Percentiles rank a stretch among this genome's conserved stretches.
phyloP scores from a whole-genome alignment of 2,797 vertebrate species.

The Scarus forsteni region DNA sequence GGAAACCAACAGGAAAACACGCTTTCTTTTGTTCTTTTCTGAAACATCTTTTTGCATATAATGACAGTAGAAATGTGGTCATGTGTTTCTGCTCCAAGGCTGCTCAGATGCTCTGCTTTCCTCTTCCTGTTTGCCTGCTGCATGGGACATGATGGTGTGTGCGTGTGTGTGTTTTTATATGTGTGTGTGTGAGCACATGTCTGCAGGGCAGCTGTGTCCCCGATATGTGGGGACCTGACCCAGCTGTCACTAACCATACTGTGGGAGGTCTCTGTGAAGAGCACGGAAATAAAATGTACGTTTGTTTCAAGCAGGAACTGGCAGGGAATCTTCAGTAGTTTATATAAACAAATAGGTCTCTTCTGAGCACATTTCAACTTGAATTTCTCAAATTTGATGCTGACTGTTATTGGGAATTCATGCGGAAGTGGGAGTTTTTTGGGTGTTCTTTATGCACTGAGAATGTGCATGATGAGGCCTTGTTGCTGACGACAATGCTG shows the following conservation, averaged over 20 bases:
- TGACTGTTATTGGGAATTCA: slow-evolving; percentile 22
- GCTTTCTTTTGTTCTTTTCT: slow-evolving; percentile 29
- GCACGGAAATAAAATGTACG: slow-evolving; percentile 66
- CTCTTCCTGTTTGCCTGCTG: slow-evolving; percentile 69
- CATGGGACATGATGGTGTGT: slow-evolving; percentile 38
- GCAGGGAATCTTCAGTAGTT: slow-evolving; percentile 66
- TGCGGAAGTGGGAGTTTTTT: background rate
- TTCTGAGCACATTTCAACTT: slow-evolving; percentile 38
- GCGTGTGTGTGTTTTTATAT: slow-evolving; percentile 35
- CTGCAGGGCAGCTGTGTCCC: slow-evolving; percentile 87
- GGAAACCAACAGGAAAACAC: slow-evolving; percentile 15
- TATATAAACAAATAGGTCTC: slow-evolving; percentile 64
- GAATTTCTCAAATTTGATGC: slow-evolving; percentile 37
- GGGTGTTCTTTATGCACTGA: background rate
- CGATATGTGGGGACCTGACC: slow-evolving; percentile 86
- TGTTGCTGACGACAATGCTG: background rate
- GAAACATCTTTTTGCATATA: slow-evolving; percentile 47
- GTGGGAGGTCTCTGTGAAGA: slow-evolving; percentile 68
- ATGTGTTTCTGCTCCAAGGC: slow-evolving; percentile 61
- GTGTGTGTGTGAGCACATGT: slow-evolving; percentile 67
- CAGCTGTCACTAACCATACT: slow-evolving; percentile 84
- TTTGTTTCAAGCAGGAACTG: slow-evolving; percentile 69
- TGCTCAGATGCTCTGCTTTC: slow-evolving; percentile 70
- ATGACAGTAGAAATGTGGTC: slow-evolving; percentile 52
- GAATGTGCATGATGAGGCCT: background rate